A percentile compares a stretch with the other conserved stretches of the same genome.
phyloP scores from a whole-genome alignment of 2,888 invertebrate species.

The Rhaphigaster nebulosa region DNA sequence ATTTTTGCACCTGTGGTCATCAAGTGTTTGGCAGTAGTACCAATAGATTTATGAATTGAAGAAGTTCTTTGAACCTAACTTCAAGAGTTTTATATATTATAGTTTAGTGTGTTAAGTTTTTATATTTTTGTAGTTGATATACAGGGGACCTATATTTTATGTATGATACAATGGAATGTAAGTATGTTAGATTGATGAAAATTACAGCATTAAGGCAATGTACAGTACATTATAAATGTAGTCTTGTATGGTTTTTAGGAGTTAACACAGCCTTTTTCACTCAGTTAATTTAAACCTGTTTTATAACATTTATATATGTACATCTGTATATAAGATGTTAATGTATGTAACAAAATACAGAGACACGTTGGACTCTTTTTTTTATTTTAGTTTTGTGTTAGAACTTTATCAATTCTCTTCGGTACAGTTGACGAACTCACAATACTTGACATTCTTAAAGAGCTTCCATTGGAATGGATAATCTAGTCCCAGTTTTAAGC shows the following conservation, averaged over 20 bases:
- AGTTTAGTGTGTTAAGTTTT: conserved; percentile 51
- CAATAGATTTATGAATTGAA: conserved; percentile 26
- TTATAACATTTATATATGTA: conserved; percentile 52
- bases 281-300: conserved; percentile 36
- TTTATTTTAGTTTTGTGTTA: conserved; percentile 3
- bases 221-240: conserved; percentile 50
- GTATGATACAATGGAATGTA: conserved; percentile 52
- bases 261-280: conserved; percentile 55
- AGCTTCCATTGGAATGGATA: conserved; percentile 57
- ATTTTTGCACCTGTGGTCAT: conserved; percentile 6
- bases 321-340: conserved; percentile 55
- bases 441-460: conserved; percentile 45
- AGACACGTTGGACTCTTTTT: neutral
- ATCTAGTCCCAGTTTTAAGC: conserved; percentile 55
- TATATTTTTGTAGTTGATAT: conserved; percentile 55
- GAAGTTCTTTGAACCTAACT: conserved; percentile 24
- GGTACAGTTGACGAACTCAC: conserved; percentile 45
- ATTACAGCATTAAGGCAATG: conserved; percentile 50
- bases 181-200: conserved; percentile 51
- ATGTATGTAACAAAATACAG: conserved; percentile 43
- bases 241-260: conserved; percentile 51
- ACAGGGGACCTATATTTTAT: conserved; percentile 53
- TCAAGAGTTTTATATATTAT: conserved; percentile 31
- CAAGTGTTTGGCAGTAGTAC: conserved; percentile 40
- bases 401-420: neutral